Evolutionary conservation across 2,888 invertebrate genomes (phyloP), one percentile per base, ranked within the genome.

Genomic region (Melinaea menophilus): DNA sequence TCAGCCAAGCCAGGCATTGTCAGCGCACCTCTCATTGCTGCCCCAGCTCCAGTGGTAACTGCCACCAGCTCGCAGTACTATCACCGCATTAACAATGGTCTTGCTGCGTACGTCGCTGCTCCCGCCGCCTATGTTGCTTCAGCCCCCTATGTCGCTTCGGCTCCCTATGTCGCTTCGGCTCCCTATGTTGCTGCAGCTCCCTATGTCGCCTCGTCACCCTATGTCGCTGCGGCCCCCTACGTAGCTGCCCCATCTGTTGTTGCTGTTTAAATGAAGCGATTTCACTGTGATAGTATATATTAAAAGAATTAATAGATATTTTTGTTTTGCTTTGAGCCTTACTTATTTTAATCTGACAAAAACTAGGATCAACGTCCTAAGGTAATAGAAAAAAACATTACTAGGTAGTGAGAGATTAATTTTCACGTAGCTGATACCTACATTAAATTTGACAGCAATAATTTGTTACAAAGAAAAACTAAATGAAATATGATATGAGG

Each of bases 51-150:
- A 0, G 83, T 92, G 11, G 92, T 93, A 63, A 94, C 94, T 0
- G 93, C 94, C 3, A 91, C 92, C 74, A 94, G 94, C 82, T 93
- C 93, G 33, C 94, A 95, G 79, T 93, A 94, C 73, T 90, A 93
- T 79, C 92, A 94, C 62, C 92, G 94, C 71, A 92, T 93, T 78
- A 93, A 93, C 86, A 94, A 93, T 71, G 86, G 88, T 0, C 68
- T 88, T 0, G 90, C 85, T 47, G 87, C 84, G 0, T 90, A 87
- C 75, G 85, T 88, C 2, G 88, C 88, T 3, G 87, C 90, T 11
- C 85, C 88, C 4, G 85, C 84, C 2, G 79, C 85, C 0, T 85
- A 85, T 66, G 81, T 84, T 1, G 84, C 81, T 3, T 69, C 83
- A 0, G 78, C 83, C 1, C 79, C 84, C 0, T 80, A 81, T 64